Evolutionary conservation across 2,888 invertebrate genomes (phyloP), one percentile per base, ranked within the genome.

Genomic region (Phrixothrix hirtus): DNA sequence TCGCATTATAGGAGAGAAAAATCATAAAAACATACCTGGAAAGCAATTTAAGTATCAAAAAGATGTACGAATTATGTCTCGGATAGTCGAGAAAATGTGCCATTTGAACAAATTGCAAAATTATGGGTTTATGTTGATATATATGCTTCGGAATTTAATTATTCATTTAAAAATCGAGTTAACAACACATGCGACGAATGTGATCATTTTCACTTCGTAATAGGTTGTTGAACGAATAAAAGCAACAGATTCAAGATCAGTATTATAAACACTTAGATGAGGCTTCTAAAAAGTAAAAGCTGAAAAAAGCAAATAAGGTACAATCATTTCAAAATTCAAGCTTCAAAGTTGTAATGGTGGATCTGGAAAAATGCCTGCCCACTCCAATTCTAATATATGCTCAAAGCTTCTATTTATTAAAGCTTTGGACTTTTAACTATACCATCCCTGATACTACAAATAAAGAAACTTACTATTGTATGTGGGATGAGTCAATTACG

Each of bases 401-500:
- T n/a, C n/a, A n/a, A n/a, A n/a, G n/a, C n/a, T n/a, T n/a, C n/a
- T n/a, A n/a, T n/a, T n/a, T n/a, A n/a, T n/a, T n/a, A n/a, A n/a
- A n/a, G n/a, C n/a, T n/a, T n/a, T n/a, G n/a, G n/a, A n/a, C n/a
- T n/a, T n/a, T n/a, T n/a, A n/a, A n/a, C n/a, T n/a, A n/a, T n/a
- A n/a, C n/a, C 11, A 54, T 50, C 7, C 34, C 34, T 11, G 44
- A 52, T n/a, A 29, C 11, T n/a, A n/a, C n/a, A n/a, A n/a, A n/a
- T n/a, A n/a, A n/a, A n/a, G n/a, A n/a, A n/a, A n/a, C n/a, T n/a
- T 42, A 10, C 11, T 59, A 52, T 29, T 42, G 45, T 7, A 46
- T 55, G 46, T 59, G 49, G 52, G 50, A 58, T 41, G 53, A 59
- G 35, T 52, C 57, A 11, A 34, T 53, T 14, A 35, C 50, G 16